Base-by-base conservation (phyloP, 2,888 invertebrate genomes). In the Troilus luridus region DNA sequence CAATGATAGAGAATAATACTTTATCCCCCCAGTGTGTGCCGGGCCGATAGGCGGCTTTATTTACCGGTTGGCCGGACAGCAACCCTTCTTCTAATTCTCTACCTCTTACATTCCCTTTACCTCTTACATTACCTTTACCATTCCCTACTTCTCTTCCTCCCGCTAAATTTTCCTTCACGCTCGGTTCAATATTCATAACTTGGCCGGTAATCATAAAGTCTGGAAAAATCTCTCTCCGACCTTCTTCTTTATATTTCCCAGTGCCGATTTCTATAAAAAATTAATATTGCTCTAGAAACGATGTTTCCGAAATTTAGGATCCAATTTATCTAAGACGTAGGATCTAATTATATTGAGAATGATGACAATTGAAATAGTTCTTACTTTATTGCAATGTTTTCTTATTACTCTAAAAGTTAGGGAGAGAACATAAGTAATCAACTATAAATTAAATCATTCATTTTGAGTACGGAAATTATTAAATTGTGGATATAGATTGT, bases 91-190 rank as follows among this genome's bases (percentile, higher is more conserved):
- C 85, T 58, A 56, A 56, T 88, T 89, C 85, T 81, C 85, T 54
- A 64, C 58, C 72, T 88, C 64, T 60, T 60, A 88, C 41, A 60
- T 62, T 88, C 67, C 88, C 91, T 88, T 62, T 88, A 60, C 88
- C 91, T 88, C 64, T 60, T 60, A 88, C 41, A 60, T 62, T 88
- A 60, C 88, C 91, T 88, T 72, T 59, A 24, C 59, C 54, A 17
- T 59, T 54, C 89, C 88, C 81, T 64, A 72, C 62, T 54, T 14
- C 81, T 81, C 90, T 56, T 59, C 91, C 91, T 88, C 60, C 60
- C 91, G 88, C 62, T 88, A 60, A 89, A 85, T 77, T 41, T 77
- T 77, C 72, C 72, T 77, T 77, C 41, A 11, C 41, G 17, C 41
- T 77, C 9, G 27, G 41, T 77, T 77, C 72, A 77, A 77, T 77